Evolutionary conservation across 2,888 invertebrate genomes (phyloP), one percentile per base, ranked within the genome.

Genomic region (Acanthoscelides obtectus): DNA sequence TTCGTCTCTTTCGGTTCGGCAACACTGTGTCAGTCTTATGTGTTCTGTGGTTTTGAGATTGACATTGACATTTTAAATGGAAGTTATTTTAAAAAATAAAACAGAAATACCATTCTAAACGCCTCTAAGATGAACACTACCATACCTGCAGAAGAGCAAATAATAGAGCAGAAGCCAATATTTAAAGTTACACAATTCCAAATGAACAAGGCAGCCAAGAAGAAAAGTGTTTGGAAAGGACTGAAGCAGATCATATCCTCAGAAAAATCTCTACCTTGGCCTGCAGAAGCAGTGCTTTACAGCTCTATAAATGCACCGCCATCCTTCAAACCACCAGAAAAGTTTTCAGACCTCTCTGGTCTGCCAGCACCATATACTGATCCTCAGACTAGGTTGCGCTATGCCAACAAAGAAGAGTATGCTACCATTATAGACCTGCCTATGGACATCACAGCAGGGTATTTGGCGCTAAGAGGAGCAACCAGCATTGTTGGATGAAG

Each of bases 291-390:
- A 70, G 90, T 95, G 71, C 89, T 94, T 80, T 96, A 97, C 87
- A 93, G 93, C 80, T 92, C 93, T 22, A 92, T 97, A 75, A 96
- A 96, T 85, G 95, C 96, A 22, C 96, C 96, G 17, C 96, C 97
- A 64, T 94, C 96, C 64, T 94, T 97, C 82, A 92, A 91, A 82
- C 97, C 97, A 3, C 91, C 94, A 0, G 96, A 96, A 82, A 97
- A 97, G 81, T 97, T 97, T 84, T 97, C 97, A 0, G 97, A 97
- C 82, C 92, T 97, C 75, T 96, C 96, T 71, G 97, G 97, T 0
- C 85, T 97, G 45, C 91, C 92, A 66, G 91, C 96, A 22, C 93
- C 93, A 19, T 98, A 97, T 81, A 93, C 94, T 76, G 97, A 97
- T 86, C 94, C 97, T 2, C 95, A 95, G 82, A 96, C 95, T 0